phyloP scores from a whole-genome alignment of 2,888 invertebrate species.

The Dugesia japonica region DNA sequence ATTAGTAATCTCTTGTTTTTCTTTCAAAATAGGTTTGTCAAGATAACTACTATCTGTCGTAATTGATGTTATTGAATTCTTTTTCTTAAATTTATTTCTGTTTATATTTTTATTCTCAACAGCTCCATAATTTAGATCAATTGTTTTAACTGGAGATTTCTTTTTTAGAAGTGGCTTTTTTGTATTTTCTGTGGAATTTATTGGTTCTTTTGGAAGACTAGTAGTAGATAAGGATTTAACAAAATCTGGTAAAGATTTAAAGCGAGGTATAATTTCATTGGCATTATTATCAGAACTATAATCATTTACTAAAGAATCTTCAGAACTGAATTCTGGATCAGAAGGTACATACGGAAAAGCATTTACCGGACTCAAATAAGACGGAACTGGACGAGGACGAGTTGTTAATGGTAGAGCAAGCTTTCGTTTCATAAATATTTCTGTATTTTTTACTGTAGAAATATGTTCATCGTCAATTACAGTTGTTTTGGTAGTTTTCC shows the following conservation, averaged over 20 bases:
- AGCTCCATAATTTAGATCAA: not conserved
- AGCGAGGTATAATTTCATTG: not conserved
- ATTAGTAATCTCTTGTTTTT: not conserved
- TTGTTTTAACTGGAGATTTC: not conserved
- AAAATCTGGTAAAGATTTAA: not conserved
- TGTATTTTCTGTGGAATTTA: not conserved
- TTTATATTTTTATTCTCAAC: not conserved
- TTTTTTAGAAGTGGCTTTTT: not conserved
- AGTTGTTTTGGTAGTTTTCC: not conserved
- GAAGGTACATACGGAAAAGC: not conserved
- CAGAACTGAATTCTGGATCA: constrained; percentile 1
- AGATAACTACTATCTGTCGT: not conserved
- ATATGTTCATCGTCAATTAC: too few relatives aligned
- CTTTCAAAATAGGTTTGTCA: not conserved
- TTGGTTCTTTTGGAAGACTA: not conserved
- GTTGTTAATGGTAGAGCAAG: not conserved
- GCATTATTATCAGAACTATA: not conserved
- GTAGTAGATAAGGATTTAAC: not conserved
- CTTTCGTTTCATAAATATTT: not conserved
- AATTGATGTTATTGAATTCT: not conserved
- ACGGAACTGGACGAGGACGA: not conserved
- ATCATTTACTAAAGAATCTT: not conserved
- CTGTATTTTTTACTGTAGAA: too few relatives aligned
- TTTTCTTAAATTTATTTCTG: not conserved
- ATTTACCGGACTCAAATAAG: constrained; percentile 1